These are phyloP conservation scores for Drosophila parthenogenetica DNA, from an alignment of 2,888 invertebrate species.

Conservation along the genomic window DNA sequence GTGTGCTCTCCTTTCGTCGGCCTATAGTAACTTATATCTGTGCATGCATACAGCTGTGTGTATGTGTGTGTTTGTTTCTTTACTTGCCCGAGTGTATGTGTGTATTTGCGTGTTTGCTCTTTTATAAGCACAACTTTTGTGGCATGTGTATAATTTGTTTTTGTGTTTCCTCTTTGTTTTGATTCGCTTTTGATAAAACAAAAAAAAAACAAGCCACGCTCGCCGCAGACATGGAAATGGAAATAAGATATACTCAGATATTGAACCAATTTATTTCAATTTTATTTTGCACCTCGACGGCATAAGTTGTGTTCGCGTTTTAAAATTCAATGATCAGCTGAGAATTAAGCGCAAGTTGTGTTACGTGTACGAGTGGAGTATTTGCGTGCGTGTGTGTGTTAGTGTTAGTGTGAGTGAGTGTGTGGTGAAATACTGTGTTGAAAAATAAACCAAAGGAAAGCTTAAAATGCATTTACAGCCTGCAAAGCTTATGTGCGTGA, in stretches of 20 bases:
- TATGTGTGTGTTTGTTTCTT: constrained; percentile 6
- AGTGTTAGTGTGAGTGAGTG: neutral
- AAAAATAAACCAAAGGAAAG: constrained; percentile 3
- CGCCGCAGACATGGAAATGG: constrained; percentile 57
- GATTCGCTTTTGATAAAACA: constrained; percentile 66
- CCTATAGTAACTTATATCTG: constrained; percentile 11
- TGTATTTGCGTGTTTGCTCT: constrained; percentile 24
- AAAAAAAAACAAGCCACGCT: constrained; percentile 31
- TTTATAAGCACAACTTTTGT: constrained; percentile 41
- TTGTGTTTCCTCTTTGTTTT: constrained; percentile 63
- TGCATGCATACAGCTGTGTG: constrained; percentile 6
- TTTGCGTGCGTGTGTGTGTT: neutral
- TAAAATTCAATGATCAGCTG: constrained; percentile 35
- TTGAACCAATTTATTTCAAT: constrained; percentile 79
- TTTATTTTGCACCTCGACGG: constrained; percentile 65
- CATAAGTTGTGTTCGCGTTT: constrained; percentile 59
- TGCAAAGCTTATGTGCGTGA: constrained; percentile 16
- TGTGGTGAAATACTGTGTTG: constrained; percentile 4
- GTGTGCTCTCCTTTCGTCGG: constrained; percentile 25
- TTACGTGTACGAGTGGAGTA: constrained; percentile 5
- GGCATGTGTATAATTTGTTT: constrained; percentile 48
- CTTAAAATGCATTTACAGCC: constrained; percentile 43
- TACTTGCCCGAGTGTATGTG: neutral
- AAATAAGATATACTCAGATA: constrained; percentile 68
- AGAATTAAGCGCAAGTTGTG: constrained; percentile 25